Evolutionary conservation across 2,888 invertebrate genomes (phyloP).

Genomic region (Altica lythri): DNA sequence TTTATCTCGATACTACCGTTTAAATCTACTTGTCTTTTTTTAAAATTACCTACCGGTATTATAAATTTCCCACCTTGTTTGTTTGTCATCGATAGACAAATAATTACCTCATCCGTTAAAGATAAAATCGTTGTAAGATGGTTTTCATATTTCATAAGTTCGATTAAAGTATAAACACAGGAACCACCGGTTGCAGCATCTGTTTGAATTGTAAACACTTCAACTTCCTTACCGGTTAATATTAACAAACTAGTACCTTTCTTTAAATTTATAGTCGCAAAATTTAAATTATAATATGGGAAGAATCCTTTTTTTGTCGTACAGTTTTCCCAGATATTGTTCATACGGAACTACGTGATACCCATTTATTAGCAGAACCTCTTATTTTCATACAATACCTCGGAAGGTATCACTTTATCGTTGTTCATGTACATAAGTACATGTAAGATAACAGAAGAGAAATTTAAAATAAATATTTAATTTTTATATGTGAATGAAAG

Average conservation of each 20-base stretch:
- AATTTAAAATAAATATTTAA: no score
- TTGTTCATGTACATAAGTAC: no score
- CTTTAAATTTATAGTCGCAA: constrained; percentile 19
- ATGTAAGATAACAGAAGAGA: no score
- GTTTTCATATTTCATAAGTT: constrained; percentile 12
- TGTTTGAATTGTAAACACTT: constrained; percentile 14
- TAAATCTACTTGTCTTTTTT: no score
- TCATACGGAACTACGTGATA: constrained; percentile 26
- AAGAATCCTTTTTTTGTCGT: constrained; percentile 25
- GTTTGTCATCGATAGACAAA: no score
- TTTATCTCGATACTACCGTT: no score
- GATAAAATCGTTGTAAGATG: constrained; percentile 5
- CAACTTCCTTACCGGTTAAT: constrained; percentile 21
- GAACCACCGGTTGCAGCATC: constrained; percentile 18
- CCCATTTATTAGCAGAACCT: constrained; percentile 9
- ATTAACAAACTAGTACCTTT: constrained; percentile 15
- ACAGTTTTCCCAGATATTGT: constrained; percentile 30
- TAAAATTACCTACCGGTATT: no score
- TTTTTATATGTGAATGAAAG: no score
- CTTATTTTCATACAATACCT: constrained; percentile 17
- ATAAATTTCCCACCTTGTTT: no score
- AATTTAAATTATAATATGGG: constrained; percentile 14
- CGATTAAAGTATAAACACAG: constrained; percentile 6
- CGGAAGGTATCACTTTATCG: constrained; percentile 12
- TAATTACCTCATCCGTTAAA: not conserved